A percentile compares a stretch with the other conserved stretches of the same genome.
These are phyloP conservation scores for Popillia japonica DNA, from an alignment of 1,140 invertebrate genomes.

Conservation along the genomic window DNA sequence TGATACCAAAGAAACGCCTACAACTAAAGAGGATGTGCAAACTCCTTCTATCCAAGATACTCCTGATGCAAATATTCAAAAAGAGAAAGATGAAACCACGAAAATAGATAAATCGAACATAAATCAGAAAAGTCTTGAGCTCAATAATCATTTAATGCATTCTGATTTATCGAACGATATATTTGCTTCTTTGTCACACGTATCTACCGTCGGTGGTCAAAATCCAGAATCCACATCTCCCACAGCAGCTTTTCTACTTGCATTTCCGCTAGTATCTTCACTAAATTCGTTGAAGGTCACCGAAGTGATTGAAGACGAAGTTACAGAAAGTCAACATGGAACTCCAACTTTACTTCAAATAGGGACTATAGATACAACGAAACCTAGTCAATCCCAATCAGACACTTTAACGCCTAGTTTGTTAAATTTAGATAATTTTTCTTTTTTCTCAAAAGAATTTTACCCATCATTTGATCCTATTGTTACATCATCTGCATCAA, in stretches of 20 bases:
- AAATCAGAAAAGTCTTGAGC: slow-evolving; percentile 45
- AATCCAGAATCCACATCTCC: slow-evolving; percentile 76
- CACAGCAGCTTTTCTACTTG: slow-evolving; percentile 78
- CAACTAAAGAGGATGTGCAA: not conserved
- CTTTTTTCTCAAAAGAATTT: slow-evolving; percentile 54
- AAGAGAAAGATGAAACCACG: slow-evolving; percentile 4
- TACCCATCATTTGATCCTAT: slow-evolving; percentile 44
- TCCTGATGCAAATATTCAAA: not conserved
- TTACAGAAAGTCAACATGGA: slow-evolving; percentile 64
- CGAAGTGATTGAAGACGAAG: slow-evolving; percentile 67
- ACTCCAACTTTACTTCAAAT: slow-evolving; percentile 71
- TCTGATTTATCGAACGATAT: slow-evolving; percentile 74
- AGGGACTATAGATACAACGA: slow-evolving; percentile 67
- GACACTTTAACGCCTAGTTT: slow-evolving; percentile 55
- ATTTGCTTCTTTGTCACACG: slow-evolving; percentile 70
- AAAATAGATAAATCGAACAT: not conserved
- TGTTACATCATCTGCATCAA: slow-evolving; percentile 11
- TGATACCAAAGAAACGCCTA: not conserved
- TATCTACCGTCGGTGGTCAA: slow-evolving; percentile 67
- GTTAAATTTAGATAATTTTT: slow-evolving; percentile 57
- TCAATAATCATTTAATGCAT: slow-evolving; percentile 59
- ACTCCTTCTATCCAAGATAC: too few species aligned
- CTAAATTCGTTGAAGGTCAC: slow-evolving; percentile 65
- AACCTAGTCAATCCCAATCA: slow-evolving; percentile 53
- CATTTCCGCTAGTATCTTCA: slow-evolving; percentile 76